Evolutionary conservation across 1,140 invertebrate genomes (phyloP), one percentile per base, ranked within the genome.

Genomic region (Orchesella cincta): DNA sequence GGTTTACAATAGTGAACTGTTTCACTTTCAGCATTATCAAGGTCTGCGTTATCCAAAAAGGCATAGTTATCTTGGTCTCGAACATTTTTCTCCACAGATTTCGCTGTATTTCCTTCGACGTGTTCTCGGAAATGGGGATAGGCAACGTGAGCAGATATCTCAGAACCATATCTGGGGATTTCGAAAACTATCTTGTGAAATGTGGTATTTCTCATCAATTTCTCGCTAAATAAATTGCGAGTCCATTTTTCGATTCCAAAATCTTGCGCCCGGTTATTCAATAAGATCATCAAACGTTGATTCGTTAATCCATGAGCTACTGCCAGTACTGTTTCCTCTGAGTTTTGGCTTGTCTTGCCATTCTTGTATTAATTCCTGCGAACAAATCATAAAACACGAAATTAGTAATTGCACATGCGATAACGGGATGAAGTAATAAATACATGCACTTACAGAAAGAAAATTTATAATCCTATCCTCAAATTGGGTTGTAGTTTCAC

Each of bases 201-300:
- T 5, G 62, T 33, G 29, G 62, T 67, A 31, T 67, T 67, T 33
- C 62, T 29, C 62, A 67, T 67, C 62, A 18, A 29, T 31, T 23
- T 29, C 33, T 67, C 62, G 33, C 62, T 31, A 12, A 67, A 5
- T 33, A 2, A 23, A 67, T 67, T 67, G 14, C 3, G 3, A 18
- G 62, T 67, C 62, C 62, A 67, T 5, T 3, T 33, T 12, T 8
- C 12, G 12, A 67, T 33, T 2, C 31, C 31, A 2, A 67, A 14
- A 12, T 67, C 29, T 3, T 14, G 8, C 3, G 62, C 26, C 33
- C 29, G 26, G 29, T 29, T 67, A 31, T 67, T 67, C 8, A 67
- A 29, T 67, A 67, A 31, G n/a, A 31, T 31, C 62, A 67, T 67
- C n/a, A 67, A 67, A 33, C 62, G 62, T n/a, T 67, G 62, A 23